Evolutionary conservation across 2,797 vertebrate species (phyloP).

Genomic region (Microctenopoma lineatum): DNA sequence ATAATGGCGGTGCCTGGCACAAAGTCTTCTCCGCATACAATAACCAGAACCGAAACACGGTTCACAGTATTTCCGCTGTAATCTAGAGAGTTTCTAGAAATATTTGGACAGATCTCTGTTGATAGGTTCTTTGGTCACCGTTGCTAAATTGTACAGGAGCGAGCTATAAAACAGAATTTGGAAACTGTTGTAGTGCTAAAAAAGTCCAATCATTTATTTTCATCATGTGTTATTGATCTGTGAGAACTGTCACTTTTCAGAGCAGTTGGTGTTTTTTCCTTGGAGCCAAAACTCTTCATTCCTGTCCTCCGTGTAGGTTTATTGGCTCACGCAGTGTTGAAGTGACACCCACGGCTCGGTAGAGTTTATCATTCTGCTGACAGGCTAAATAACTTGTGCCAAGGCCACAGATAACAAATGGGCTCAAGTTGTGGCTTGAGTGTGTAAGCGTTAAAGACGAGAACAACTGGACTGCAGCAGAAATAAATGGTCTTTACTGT

Average conservation of each 20-base stretch:
- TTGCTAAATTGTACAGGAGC: conserved; percentile 18
- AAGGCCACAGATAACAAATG: conserved; percentile 83
- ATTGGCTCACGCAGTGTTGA: conserved; percentile 68
- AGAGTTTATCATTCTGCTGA: conserved; percentile 84
- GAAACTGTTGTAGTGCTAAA: not conserved
- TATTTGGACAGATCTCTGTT: conserved; percentile 32
- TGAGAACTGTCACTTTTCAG: conserved; percentile 39
- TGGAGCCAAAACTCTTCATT: conserved; percentile 53
- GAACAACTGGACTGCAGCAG: conserved; percentile 73
- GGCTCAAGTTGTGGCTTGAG: conserved; percentile 78
- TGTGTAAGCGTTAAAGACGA: conserved; percentile 79
- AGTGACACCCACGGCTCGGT: conserved; percentile 71
- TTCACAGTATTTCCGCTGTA: conserved; percentile 43
- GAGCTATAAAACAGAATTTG: conserved; percentile 29
- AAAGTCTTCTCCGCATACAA: conserved; percentile 68
- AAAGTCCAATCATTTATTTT: conserved; percentile 38
- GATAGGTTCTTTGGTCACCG: conserved; percentile 11
- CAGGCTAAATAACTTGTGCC: conserved; percentile 82
- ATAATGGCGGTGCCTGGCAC: conserved; percentile 64
- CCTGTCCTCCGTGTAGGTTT: conserved; percentile 61
- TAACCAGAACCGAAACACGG: conserved; percentile 52
- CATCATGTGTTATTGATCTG: conserved; percentile 55
- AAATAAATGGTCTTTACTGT: conserved; percentile 55
- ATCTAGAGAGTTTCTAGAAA: conserved; percentile 57
- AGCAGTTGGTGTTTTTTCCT: conserved; percentile 50